Conservation (phyloP, 2,888 invertebrate genomes). For the Aethes cnicana region DNA sequence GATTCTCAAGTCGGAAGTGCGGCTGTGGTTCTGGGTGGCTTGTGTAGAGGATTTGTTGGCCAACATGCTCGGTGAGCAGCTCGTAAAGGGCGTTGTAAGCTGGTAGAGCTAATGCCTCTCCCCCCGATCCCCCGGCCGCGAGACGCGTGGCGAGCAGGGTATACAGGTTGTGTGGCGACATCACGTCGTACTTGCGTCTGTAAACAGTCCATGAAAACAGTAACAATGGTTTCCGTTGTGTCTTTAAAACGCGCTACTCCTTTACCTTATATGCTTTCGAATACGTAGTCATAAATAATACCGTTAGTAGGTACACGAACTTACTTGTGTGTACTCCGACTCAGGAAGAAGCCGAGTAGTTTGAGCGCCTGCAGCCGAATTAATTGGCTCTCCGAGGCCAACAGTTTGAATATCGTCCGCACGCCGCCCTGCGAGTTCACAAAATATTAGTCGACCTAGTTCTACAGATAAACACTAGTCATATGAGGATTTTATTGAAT, state of each 20-base stretch:
- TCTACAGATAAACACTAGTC: too few species aligned
- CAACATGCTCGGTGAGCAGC: constrained; percentile 98
- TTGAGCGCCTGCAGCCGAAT: constrained; percentile 98
- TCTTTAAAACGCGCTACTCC: too few species aligned
- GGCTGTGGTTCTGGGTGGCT: constrained; percentile 97
- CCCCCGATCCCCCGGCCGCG: constrained; percentile 59
- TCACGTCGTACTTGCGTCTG: constrained; percentile 99
- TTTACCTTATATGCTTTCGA: not conserved
- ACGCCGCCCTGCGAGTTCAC: constrained; percentile 90
- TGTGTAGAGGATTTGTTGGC: constrained; percentile 95
- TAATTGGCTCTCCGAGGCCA: constrained; percentile 97
- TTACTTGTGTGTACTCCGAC: constrained; percentile 98
- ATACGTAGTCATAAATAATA: not conserved
- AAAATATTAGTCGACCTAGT: too few species aligned
- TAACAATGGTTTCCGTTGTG: too few species aligned
- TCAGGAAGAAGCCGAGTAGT: constrained; percentile 97
- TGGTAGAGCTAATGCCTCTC: constrained; percentile 94
- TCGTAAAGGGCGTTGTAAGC: constrained; percentile 99
- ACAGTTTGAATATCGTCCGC: constrained; percentile 96
- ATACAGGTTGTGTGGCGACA: constrained; percentile 99
- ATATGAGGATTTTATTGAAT: too few species aligned
- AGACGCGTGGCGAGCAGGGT: constrained; percentile 97
- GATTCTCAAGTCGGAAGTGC: constrained; percentile 96
- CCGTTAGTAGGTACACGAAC: constrained; percentile 28
- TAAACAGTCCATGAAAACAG: constrained; percentile 36